Conservation (phyloP, 2,113 vertebrate species). For the Hippocampus guttulatus region DNA sequence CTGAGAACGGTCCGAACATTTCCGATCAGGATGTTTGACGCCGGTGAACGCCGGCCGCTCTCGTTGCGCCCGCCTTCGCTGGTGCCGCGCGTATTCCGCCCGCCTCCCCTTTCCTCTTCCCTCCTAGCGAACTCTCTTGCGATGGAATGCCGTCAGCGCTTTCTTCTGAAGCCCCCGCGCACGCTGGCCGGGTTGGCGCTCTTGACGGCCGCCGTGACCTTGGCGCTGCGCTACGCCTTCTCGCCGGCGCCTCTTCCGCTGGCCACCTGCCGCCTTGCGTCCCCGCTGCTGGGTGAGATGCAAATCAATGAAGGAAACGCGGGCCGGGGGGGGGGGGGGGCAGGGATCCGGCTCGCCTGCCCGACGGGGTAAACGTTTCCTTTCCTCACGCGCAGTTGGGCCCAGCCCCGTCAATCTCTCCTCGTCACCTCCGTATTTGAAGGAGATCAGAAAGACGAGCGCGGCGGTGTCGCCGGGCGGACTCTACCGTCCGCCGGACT, state of each 20-base stretch:
- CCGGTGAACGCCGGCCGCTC: too few species aligned
- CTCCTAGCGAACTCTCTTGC: neutral
- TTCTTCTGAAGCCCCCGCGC: slow-evolving; percentile 79
- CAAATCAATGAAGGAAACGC: neutral
- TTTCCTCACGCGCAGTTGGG: slow-evolving; percentile 74
- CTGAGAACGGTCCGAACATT: too few species aligned
- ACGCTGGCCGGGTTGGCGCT: slow-evolving; percentile 84
- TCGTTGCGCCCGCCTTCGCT: neutral
- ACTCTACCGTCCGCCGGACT: slow-evolving; percentile 79
- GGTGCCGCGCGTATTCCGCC: neutral
- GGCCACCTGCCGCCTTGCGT: slow-evolving; percentile 79
- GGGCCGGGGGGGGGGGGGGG: too few species aligned
- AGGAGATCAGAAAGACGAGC: slow-evolving; percentile 82
- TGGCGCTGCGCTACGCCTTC: slow-evolving; percentile 89
- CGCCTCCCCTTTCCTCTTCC: neutral
- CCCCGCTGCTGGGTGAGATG: slow-evolving; percentile 82
- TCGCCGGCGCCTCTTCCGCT: slow-evolving; percentile 63
- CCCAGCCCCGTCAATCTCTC: slow-evolving; percentile 82
- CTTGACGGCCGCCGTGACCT: slow-evolving; percentile 82
- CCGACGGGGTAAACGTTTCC: neutral
- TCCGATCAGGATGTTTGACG: too few species aligned
- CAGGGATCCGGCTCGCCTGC: neutral
- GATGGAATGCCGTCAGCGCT: slow-evolving; percentile 69
- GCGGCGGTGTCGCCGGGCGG: slow-evolving; percentile 79
- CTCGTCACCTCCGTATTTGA: slow-evolving; percentile 72